Evolutionary conservation across 2,797 vertebrate genomes (phyloP).

Genomic region (Poecilia gillii): DNA sequence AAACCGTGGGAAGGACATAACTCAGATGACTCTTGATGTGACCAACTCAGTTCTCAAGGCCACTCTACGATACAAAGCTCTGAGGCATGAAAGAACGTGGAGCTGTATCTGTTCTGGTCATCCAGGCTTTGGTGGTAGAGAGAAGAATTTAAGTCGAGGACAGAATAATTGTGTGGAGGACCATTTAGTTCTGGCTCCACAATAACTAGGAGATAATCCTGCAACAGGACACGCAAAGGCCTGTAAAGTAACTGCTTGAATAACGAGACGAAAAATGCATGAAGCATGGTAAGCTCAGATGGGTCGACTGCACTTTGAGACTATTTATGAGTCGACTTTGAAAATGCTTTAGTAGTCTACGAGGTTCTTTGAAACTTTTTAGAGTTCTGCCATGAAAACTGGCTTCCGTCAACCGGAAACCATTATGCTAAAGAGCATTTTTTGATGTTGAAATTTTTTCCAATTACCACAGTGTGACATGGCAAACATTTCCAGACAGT

Average conservation of each 20-base stretch:
- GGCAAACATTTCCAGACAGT: conserved; percentile 1
- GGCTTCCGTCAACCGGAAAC: background rate
- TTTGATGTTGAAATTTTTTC: background rate
- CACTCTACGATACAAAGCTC: conserved; percentile 14
- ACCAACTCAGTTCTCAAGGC: conserved; percentile 11
- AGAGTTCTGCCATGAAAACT: background rate
- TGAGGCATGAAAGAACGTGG: background rate
- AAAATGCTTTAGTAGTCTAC: background rate
- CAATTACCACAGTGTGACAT: background rate
- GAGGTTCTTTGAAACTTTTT: background rate
- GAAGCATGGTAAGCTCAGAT: background rate
- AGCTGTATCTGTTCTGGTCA: background rate
- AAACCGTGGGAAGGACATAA: background rate
- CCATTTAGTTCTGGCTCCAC: background rate
- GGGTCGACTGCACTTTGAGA: background rate
- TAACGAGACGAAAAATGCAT: background rate
- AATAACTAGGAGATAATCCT: background rate
- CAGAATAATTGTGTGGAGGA: background rate
- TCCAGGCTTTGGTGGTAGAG: background rate
- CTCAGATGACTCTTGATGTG: background rate
- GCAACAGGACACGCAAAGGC: background rate
- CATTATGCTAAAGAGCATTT: background rate
- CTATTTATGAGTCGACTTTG: background rate
- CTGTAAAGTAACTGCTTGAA: background rate
- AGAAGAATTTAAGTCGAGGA: background rate